Evolutionary conservation across 37 sponge, comb jelly and placozoan genomes (phyloP), one percentile per base, ranked within the genome.

Genomic region (Eunapius fragilis): DNA sequence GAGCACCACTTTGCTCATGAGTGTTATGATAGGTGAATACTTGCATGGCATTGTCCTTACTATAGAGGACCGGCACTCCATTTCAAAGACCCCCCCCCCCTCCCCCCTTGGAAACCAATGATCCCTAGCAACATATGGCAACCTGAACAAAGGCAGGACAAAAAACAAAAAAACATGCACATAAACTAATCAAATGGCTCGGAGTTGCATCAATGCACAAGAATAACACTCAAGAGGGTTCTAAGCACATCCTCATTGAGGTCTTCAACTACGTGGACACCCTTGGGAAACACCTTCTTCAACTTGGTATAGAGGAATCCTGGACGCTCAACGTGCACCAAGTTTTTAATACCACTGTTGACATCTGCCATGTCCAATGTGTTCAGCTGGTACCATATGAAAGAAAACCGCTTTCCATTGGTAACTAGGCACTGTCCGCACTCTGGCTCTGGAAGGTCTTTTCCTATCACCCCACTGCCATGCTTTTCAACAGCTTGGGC

Each of bases 321-420:
- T 41, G 87, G 87, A 0, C 89, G 45, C 14, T 77, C 86, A 5
- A 93, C 73, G 80, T 67, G 72, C 12, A 86, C 89, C 68, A 93
- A 12, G 67, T 93, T 93, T 80, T 89, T 93, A 14, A 89, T 71
- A 0, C 93, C 93, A 24, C 30, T 47, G 31, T 77, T 74, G 10
- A 78, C 28, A 30, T 50, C 68, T 19, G 24, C 26, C 24, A 85
- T 72, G 28, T 94, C 89, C 35, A 91, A 37, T 24, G 91, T 91
- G 78, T 94, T 91, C 41, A 94, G 75, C 74, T 94, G 95, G 67
- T 88, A 91, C 88, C 87, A 91, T 0, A 90, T 31, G 47, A 94
- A 94, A n/a, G 92, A 79, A 67, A 94, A 94, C 49, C 80, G 31
- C 32, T 91, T 76, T 75, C 95, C 95, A 81, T 88, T 80, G 5